Evolutionary conservation across 2,113 vertebrate species (phyloP), one percentile per base, ranked within the genome.

Genomic region (Zosterops lateralis): DNA sequence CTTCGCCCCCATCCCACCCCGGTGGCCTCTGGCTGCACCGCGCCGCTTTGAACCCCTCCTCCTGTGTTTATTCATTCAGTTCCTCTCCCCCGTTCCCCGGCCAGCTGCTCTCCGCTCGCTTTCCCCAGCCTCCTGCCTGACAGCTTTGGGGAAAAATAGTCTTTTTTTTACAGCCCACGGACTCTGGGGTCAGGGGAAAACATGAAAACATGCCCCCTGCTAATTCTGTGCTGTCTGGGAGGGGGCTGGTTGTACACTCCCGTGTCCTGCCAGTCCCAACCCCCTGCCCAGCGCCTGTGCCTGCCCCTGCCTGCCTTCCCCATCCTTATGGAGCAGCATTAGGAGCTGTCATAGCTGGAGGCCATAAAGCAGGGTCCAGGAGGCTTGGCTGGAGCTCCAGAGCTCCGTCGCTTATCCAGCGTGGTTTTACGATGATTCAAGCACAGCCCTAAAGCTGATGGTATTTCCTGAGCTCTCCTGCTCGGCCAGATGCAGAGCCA

Each of bases 381-480:
- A 87, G 53, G 65, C 50, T 94, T 94, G 92, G 91, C 93, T 22
- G 25, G 40, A 76, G 79, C 78, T 72, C 38, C 12, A 3, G 16
- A 47, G 78, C 82, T 93, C 75, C 81, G 38, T 76, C 7, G 1
- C 86, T 92, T 84, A 40, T 86, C 81, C 91, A 84, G 80, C 65
- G 0, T 91, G 68, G 84, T 92, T 96, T 95, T 48, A 92, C 1
- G 24, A 84, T 96, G 96, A 96, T 93, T 95, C 87, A 95, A 78
- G 65, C 93, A 78, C 91, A 87, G 93, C 87, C 70, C 36, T 51
- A 71, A 62, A 81, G 80, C 91, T 84, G 91, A 92, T 95, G 94
- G 94, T 77, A 93, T 95, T 96, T 95, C 95, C 92, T 93, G 91
- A 14, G 31, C 92, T 74, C 88, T 87, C 88, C 92, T 87, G 82